A percentile compares a stretch with the other conserved stretches of the same genome.
Conservation (phyloP, 1,140 invertebrate genomes). For the Drosophila insularis region DNA sequence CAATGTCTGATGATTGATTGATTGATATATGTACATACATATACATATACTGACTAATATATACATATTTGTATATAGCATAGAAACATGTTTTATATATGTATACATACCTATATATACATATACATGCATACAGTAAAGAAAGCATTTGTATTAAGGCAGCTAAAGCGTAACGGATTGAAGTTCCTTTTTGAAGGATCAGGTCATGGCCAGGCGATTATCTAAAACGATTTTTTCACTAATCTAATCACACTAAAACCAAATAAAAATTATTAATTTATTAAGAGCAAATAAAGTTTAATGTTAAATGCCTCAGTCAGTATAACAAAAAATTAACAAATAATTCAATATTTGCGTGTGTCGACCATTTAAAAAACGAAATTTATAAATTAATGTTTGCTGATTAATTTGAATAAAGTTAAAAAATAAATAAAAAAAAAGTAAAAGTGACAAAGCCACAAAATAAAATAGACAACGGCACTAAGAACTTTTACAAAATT, state of each 20-base stretch:
- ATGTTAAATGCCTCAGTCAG: conserved; percentile 76
- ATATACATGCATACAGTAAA: background rate
- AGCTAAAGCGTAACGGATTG: conserved; percentile 59
- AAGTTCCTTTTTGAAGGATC: conserved; percentile 58
- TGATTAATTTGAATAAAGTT: conserved; percentile 50
- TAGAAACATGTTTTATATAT: background rate
- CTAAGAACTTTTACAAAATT: conserved; percentile 20
- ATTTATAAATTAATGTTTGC: conserved; percentile 56
- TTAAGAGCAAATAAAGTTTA: conserved; percentile 48
- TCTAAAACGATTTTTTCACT: conserved; percentile 38
- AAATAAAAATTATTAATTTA: conserved; percentile 22
- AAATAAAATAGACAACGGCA: conserved; percentile 11
- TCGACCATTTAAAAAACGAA: conserved; percentile 55
- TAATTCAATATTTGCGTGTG: conserved; percentile 34
- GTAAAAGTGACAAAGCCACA: background rate
- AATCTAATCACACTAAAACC: conserved; percentile 16
- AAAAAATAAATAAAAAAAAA: conserved; percentile 20
- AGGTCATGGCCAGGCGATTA: conserved; percentile 39
- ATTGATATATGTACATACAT: background rate
- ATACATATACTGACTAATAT: background rate
- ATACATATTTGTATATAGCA: background rate
- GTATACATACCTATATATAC: background rate
- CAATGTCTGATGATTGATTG: background rate
- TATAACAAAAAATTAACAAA: conserved; percentile 26
- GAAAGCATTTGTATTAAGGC: conserved; percentile 39